These are phyloP conservation scores for Abramis brama DNA, from an alignment of 2,113 vertebrate species.

Conservation along the genomic window DNA sequence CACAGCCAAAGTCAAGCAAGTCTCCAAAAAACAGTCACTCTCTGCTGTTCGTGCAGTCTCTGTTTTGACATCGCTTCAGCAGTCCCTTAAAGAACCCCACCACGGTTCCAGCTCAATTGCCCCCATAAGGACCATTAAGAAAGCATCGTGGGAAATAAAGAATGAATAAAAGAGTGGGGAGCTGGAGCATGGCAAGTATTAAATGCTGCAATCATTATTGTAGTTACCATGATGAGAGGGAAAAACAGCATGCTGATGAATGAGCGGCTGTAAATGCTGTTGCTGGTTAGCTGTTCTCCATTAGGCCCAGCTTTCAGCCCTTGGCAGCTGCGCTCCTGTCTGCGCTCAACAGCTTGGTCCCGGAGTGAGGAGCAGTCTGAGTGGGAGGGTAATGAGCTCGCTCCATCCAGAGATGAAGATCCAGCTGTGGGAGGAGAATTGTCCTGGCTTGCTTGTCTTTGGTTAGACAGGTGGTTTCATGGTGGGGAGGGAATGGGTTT, in stretches of 20 bases:
- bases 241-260: conserved; percentile 64
- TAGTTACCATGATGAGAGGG: conserved; percentile 64
- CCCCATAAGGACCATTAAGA: conserved; percentile 67
- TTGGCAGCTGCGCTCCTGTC: conserved; percentile 15
- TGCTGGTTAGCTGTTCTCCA: conserved; percentile 59
- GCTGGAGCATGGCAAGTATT: conserved; percentile 66
- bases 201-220: conserved; percentile 73
- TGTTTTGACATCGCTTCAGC: conserved; percentile 21
- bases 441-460: not conserved
- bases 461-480: conserved; percentile 14
- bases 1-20: conserved; percentile 20
- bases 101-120: conserved; percentile 60
- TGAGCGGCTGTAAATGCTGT: conserved; percentile 50
- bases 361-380: conserved; percentile 22
- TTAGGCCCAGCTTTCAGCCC: conserved; percentile 47
- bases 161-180: conserved; percentile 62
- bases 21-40: conserved; percentile 16
- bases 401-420: conserved; percentile 38
- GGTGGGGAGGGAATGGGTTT: not conserved
- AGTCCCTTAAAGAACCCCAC: conserved; percentile 6
- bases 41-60: not conserved
- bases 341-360: conserved; percentile 45
- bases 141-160: conserved; percentile 60
- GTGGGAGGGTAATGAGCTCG: conserved; percentile 24
- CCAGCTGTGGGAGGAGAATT: conserved; percentile 32